phyloP scores from a whole-genome alignment of 2,113 vertebrate genomes.

The Formicarius rufipectus region DNA sequence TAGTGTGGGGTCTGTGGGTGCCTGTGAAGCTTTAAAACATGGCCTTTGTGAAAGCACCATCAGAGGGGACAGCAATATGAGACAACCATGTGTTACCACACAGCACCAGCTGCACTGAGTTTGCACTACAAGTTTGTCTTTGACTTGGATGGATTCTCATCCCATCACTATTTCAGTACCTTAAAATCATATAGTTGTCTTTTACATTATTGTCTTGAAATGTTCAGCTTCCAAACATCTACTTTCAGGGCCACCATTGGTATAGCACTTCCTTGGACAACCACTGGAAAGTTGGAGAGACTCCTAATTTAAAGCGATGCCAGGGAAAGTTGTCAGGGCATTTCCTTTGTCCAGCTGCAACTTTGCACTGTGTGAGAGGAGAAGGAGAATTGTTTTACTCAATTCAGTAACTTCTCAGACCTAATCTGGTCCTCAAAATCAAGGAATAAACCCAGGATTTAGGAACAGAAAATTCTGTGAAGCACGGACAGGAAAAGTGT shows the following conservation, averaged over 20 bases:
- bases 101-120: background rate
- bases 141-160: background rate
- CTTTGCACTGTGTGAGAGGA: background rate
- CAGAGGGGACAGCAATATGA: background rate
- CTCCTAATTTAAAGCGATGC: slow-evolving; percentile 67
- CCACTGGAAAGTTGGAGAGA: slow-evolving; percentile 40
- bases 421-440: slow-evolving; percentile 10
- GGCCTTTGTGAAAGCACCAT: background rate
- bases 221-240: background rate
- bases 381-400: slow-evolving; percentile 21
- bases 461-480: background rate
- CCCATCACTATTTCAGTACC: background rate
- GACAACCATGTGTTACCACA: background rate
- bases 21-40: background rate
- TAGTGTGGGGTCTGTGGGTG: background rate
- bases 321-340: slow-evolving; percentile 40
- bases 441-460: background rate
- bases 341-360: slow-evolving; percentile 33
- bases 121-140: background rate
- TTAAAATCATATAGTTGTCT: slow-evolving; percentile 22
- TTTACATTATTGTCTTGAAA: slow-evolving; percentile 9
- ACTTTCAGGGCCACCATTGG: background rate
- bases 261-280: slow-evolving; percentile 53
- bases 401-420: background rate
- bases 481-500: background rate